Percentiles rank a stretch among this genome's conserved stretches.
Conservation (phyloP, 2,888 invertebrate species). For the Epinotia nisella region DNA sequence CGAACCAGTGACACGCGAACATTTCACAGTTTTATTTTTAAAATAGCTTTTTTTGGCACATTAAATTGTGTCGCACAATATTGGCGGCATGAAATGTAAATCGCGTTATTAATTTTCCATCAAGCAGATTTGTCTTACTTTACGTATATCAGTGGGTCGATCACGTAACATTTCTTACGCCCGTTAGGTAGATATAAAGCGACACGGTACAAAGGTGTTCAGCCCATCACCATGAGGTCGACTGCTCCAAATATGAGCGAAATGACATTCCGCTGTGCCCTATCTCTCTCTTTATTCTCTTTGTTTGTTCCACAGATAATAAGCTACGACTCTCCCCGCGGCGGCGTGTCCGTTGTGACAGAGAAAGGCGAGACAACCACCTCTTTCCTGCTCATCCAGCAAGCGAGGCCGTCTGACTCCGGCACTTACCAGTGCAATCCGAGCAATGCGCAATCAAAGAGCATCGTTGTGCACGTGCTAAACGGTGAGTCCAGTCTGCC, state of each 20-base stretch:
- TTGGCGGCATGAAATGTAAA: too few species aligned
- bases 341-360: constrained; percentile 95
- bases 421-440: constrained; percentile 97
- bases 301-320: constrained; percentile 88
- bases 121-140: too few species aligned
- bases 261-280: too few species aligned
- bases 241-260: too few species aligned
- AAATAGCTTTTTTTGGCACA: background rate
- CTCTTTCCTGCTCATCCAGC: constrained; percentile 95
- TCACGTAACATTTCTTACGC: too few species aligned
- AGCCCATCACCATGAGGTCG: too few species aligned
- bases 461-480: constrained; percentile 95
- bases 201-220: too few species aligned
- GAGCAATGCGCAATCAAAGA: constrained; percentile 95
- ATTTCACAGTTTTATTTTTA: constrained; percentile 33
- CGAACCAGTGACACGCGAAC: constrained; percentile 13
- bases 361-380: constrained; percentile 96
- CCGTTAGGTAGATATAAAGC: too few species aligned
- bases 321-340: constrained; percentile 96
- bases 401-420: constrained; percentile 93
- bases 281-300: too few species aligned
- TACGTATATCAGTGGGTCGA: too few species aligned
- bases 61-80: background rate
- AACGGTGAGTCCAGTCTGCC: constrained; percentile 89
- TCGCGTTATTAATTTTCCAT: too few species aligned